Evolutionary conservation across 2,888 invertebrate genomes (phyloP).

Genomic region (Steinernema hermaphroditum): DNA sequence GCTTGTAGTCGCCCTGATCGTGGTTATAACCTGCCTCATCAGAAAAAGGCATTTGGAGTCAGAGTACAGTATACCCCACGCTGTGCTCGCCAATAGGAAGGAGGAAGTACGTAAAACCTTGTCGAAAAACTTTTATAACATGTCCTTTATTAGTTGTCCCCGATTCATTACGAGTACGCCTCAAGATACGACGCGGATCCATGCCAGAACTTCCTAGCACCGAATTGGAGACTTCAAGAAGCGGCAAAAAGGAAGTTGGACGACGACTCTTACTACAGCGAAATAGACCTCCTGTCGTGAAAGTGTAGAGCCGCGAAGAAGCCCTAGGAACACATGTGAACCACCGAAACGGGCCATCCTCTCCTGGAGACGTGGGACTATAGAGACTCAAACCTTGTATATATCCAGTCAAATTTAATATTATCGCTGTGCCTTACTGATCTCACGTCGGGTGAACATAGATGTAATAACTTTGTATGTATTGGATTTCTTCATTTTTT

Average conservation of each 20-base stretch:
- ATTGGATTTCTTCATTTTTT: too few species aligned
- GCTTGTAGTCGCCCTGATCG: background rate
- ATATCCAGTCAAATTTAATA: too few species aligned
- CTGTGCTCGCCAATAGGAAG: too few species aligned
- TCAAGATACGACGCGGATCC: conserved; percentile 1
- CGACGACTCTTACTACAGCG: background rate
- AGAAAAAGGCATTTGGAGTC: background rate
- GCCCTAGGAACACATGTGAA: too few species aligned
- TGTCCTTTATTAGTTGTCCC: background rate
- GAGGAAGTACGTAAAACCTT: too few species aligned
- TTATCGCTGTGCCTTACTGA: too few species aligned
- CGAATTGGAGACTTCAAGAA: background rate
- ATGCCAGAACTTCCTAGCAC: background rate
- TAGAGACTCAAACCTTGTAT: too few species aligned
- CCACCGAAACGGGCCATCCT: too few species aligned
- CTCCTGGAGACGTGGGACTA: too few species aligned
- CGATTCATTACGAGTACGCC: background rate
- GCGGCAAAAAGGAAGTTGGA: background rate
- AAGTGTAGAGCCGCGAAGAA: background rate
- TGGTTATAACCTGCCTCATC: background rate
- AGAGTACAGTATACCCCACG: background rate
- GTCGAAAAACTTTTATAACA: too few species aligned
- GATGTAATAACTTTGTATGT: too few species aligned
- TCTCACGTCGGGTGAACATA: too few species aligned
- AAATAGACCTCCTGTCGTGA: background rate